phyloP scores from a whole-genome alignment of 2,113 vertebrate species.

The Sorex fumeus region DNA sequence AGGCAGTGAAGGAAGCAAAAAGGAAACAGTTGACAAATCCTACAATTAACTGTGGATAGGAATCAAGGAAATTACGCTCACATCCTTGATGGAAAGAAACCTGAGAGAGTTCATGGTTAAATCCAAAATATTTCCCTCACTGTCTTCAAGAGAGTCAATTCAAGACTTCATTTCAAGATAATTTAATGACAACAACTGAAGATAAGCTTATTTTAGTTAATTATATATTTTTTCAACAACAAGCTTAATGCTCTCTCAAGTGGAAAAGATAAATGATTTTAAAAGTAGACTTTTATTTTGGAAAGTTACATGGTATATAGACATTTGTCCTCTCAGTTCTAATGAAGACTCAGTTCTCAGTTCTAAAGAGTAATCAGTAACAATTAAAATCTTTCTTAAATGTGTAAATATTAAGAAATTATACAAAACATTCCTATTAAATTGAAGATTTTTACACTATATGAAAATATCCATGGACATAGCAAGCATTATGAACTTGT shows the following conservation, averaged over 20 bases:
- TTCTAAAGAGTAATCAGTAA: not conserved
- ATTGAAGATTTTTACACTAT: not conserved
- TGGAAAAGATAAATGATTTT: slow-evolving; percentile 32
- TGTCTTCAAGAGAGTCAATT: slow-evolving; percentile 37
- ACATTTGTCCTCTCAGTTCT: not conserved
- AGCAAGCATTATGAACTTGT: fast-evolving
- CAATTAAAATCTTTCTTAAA: slow-evolving; percentile 18
- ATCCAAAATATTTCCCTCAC: not conserved
- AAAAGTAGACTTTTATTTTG: slow-evolving; percentile 32
- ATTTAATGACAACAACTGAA: slow-evolving; percentile 17
- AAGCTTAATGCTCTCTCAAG: slow-evolving; percentile 59
- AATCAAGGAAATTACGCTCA: not conserved
- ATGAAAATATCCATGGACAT: not conserved
- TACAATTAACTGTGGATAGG: too few species aligned
- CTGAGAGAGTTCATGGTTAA: not conserved
- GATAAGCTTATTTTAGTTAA: slow-evolving; percentile 52
- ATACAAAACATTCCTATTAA: not conserved
- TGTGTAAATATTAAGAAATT: not conserved
- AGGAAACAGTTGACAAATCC: too few species aligned
- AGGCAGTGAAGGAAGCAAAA: not conserved
- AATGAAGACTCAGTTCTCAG: too few species aligned
- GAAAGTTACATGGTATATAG: not conserved
- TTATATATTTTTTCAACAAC: not conserved
- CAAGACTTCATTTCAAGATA: slow-evolving; percentile 36
- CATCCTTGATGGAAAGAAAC: not conserved